phyloP scores from a whole-genome alignment of 1,140 invertebrate species.

The Zaprionus gabonicus region DNA sequence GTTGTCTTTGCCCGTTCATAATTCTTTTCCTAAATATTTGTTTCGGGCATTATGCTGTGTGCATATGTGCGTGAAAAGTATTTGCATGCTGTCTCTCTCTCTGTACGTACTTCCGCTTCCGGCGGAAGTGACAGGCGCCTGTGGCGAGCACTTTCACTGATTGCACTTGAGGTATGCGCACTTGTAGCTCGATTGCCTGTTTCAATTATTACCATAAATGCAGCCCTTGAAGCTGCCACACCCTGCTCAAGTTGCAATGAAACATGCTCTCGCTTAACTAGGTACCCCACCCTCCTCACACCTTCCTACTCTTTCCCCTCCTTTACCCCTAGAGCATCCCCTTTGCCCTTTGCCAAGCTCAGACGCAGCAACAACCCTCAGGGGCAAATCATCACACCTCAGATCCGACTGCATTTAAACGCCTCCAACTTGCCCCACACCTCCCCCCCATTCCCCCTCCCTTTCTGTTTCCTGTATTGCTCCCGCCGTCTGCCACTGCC shows the following conservation, averaged over 20 bases:
- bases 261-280: conserved; percentile 30
- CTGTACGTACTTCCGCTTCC: conserved; percentile 65
- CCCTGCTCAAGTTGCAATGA: conserved; percentile 44
- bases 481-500: conserved; percentile 33
- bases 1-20: conserved; percentile 63
- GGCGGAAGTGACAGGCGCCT: conserved; percentile 68
- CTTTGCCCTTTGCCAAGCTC: neutral
- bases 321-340: too few relatives aligned
- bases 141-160: conserved; percentile 66
- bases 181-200: conserved; percentile 52
- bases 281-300: too few relatives aligned
- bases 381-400: neutral
- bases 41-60: conserved; percentile 62
- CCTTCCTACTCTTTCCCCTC: too few relatives aligned
- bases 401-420: conserved; percentile 61
- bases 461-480: neutral
- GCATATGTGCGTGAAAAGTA: conserved; percentile 76
- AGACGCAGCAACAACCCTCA: neutral
- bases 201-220: conserved; percentile 62
- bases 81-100: conserved; percentile 19
- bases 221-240: conserved; percentile 37
- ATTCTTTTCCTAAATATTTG: conserved; percentile 72
- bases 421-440: conserved; percentile 8
- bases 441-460: neutral
- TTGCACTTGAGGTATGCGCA: conserved; percentile 49